Base-by-base conservation (phyloP, 2,113 vertebrate species). In the Nycticebus coucang region DNA sequence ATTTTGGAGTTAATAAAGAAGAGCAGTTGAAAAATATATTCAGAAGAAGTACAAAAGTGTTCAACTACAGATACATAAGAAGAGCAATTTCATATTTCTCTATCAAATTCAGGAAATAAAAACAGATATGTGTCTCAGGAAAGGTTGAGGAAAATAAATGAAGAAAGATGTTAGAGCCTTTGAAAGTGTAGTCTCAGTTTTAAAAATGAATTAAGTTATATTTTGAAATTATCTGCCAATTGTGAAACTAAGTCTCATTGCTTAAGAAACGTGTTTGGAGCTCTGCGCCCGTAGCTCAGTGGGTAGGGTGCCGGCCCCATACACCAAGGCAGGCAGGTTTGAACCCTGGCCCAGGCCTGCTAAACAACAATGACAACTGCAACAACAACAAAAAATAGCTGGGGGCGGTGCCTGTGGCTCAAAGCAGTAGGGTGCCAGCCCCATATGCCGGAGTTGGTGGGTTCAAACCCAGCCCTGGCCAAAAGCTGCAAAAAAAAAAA, bases 1-100 rank as follows among this genome's bases (percentile, higher is more conserved):
- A 28, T 81, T 96, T 96, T 85, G 78, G 37, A 69, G 21, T 60
- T 59, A 93, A 91, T 96, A 80, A 91, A 90, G 68, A 91, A 71
- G 21, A 69, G 4, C 22, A 50, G 33, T 57, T 66, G 11, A 37
- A 91, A 95, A 95, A 87, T 84, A 84, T 62, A 86, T 91, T 93
- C 45, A 80, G 19, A 89, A 93, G 28, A 95, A 89, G 17, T 79
- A 53, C 10, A 78, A 72, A 64, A 89, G 50, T 3, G 4, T 80
- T 71, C 37, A 88, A 87, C 13, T 55, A 85, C 24, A 85, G 85
- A 96, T 90, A 89, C 22, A 79, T n/a, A 50, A 95, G 77, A 89
- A 92, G 82, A 12, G 4, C 60, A 69, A 53, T 41, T 75, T 93
- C 33, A 30, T 90, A 75, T 93, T 83, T 91, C n/a, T 53, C 11